Evolutionary conservation across 2,888 invertebrate species (phyloP), one percentile per base, ranked within the genome.

Genomic region (Chironomus tentans): DNA sequence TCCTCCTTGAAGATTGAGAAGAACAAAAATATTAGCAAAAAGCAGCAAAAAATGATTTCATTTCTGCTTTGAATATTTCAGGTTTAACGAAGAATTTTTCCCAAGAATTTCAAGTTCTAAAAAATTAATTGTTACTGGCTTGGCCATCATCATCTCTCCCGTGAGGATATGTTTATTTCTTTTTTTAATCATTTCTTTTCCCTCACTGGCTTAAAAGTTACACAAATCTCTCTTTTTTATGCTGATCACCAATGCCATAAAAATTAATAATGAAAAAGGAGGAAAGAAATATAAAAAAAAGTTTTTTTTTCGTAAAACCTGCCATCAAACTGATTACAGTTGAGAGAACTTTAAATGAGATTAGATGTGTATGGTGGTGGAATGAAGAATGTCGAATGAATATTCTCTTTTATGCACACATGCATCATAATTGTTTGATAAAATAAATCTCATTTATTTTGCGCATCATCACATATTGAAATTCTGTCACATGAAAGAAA

Each of bases 91-190:
- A 28, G 21, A 61, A 72, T 72, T 38, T 62, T 72, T 72, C 72
- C 72, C 61, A 72, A 38, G 72, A 72, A 72, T 72, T 72, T 62
- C 50, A 48, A 71, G 71, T 21, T 50, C 28, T 28, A 28, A 50
- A 38, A 38, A 72, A 72, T 72, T 72, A 72, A 72, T 72, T 72
- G 72, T 72, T 72, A 18, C 13, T 72, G 38, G 72, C 65, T 12
- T 65, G 62, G n/a, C n/a, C 18, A 21, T 24, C 65, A 24, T 24
- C 65, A 65, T 65, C 65, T 65, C 65, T 21, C 24, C 65, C 18
- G 22, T 12, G 18, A 56, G 18, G 56, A 56, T 56, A 56, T 56
- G 2, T 13, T 24, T 62, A 21, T 65, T 65, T 65, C n/a, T 18
- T 22, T 65, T 21, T 56, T 15, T 18, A 15, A 65, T 62, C 13